Base-by-base conservation (phyloP, 2,797 vertebrate species). In the Gastrophryne carolinensis region DNA sequence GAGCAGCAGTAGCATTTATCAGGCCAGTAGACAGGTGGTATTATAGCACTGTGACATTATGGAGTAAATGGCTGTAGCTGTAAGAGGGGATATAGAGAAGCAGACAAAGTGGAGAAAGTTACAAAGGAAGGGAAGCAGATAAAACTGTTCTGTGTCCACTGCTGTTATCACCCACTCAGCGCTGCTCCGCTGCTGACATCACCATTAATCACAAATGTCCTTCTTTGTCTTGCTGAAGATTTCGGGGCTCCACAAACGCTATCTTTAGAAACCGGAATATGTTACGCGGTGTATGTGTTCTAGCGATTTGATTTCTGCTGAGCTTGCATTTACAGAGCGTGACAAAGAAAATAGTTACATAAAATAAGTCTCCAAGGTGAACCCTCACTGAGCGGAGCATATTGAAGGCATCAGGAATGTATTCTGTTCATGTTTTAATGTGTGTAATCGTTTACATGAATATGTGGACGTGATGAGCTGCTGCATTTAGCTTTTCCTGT, bases 181-280 rank as follows among this genome's bases (percentile, higher is more conserved):
- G 32, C 47, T 70, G 53, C 35, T 70, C 54, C 1, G 39, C 37
- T 58, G 52, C 67, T 58, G 67, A 72, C 56, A 50, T 72, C 69
- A 72, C 44, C 69, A 52, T 61, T 72, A 72, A 72, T 72, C 69
- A 64, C 49, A 63, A 63, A 50, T 72, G 69, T 60, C 57, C 44
- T 29, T 54, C 61, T 53, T 73, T 73, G 73, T 52, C 53, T 64
- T 29, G 24, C 56, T 60, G 35, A 60, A 65, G 29, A 49, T 44
- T 67, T 67, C 37, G 19, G 52, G 63, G 21, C 61, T 23, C 61
- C 57, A 66, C 63, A 27, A 26, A 53, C 54, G 62, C 53, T 74
- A 74, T 74, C 47, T 67, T 56, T 58, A 73, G 50, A 44, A 58
- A 12, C 47, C 19, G 24, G 49, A 67, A 65, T 47, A 23, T 21